Evolutionary conservation across 23 tunicate genomes (phyloP).

Genomic region (Trididemnum clinides): DNA sequence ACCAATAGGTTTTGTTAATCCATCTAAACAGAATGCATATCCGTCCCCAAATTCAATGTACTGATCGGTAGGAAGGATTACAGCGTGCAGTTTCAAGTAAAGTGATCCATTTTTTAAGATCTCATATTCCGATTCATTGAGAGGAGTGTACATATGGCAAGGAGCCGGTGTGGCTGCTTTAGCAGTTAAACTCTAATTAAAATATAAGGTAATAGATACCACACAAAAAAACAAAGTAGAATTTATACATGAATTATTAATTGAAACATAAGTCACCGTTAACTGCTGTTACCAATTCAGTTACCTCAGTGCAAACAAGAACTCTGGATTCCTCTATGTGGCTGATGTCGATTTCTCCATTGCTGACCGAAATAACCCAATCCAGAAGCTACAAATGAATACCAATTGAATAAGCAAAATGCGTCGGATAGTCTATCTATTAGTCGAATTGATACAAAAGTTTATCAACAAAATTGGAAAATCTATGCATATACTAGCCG

Average conservation of each 20-base stretch:
- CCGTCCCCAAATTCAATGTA: constrained; percentile 40
- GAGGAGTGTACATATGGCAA: constrained; percentile 54
- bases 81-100: constrained; percentile 29
- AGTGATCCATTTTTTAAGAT: constrained; percentile 60
- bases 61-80: constrained; percentile 41
- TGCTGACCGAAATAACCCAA: constrained; percentile 49
- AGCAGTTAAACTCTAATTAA: not conserved
- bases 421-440: too few relatives aligned
- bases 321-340: constrained; percentile 59
- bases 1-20: not conserved
- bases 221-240: too few relatives aligned
- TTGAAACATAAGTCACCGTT: not conserved
- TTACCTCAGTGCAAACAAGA: constrained; percentile 69
- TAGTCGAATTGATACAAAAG: too few relatives aligned
- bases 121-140: constrained; percentile 65
- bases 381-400: constrained; percentile 62
- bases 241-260: too few relatives aligned
- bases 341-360: constrained; percentile 1
- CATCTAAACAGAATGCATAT: constrained; percentile 75
- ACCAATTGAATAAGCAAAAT: too few relatives aligned
- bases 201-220: too few relatives aligned
- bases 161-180: not conserved
- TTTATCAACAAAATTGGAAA: too few relatives aligned
- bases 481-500: too few relatives aligned
- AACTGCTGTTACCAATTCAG: not conserved